A percentile compares a stretch with the other conserved stretches of the same genome.
Conservation (phyloP, 2,888 invertebrate species). For the Dichetophora obliterata region DNA sequence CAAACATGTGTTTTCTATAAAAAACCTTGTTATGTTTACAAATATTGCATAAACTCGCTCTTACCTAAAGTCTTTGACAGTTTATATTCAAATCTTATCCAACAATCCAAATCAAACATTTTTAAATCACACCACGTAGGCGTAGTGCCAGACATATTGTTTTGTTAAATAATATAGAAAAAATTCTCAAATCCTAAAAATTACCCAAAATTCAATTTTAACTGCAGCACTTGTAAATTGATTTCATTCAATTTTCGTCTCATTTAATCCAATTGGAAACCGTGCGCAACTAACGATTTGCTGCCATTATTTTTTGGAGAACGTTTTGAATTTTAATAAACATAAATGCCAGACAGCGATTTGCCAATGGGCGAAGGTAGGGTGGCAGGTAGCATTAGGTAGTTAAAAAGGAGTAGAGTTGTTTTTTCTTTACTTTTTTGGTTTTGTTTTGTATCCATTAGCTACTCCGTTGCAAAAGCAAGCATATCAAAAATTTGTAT, state of each 20-base stretch:
- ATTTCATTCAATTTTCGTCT: conserved; percentile 29
- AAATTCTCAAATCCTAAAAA: not conserved
- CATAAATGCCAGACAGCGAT: conserved; percentile 8
- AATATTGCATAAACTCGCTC: too few species aligned
- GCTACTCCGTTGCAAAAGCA: not conserved
- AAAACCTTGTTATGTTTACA: too few species aligned
- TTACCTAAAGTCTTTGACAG: too few species aligned
- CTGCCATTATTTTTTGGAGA: conserved; percentile 47
- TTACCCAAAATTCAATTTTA: conserved; percentile 1
- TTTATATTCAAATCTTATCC: too few species aligned
- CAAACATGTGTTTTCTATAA: too few species aligned
- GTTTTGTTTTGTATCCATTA: not conserved
- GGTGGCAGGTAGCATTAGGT: not conserved
- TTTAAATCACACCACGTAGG: too few species aligned
- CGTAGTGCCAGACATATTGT: too few species aligned
- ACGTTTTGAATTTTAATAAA: conserved; percentile 53
- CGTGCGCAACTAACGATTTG: conserved; percentile 40
- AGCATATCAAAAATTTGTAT: conserved; percentile 26
- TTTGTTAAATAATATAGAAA: too few species aligned
- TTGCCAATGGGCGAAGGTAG: not conserved
- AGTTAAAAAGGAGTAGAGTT: not conserved
- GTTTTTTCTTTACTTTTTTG: not conserved
- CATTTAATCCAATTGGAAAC: conserved; percentile 33
- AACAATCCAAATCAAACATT: too few species aligned
- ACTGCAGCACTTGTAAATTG: not conserved